Evolutionary conservation across 2,113 vertebrate species (phyloP).

Genomic region (Elachura formosa): DNA sequence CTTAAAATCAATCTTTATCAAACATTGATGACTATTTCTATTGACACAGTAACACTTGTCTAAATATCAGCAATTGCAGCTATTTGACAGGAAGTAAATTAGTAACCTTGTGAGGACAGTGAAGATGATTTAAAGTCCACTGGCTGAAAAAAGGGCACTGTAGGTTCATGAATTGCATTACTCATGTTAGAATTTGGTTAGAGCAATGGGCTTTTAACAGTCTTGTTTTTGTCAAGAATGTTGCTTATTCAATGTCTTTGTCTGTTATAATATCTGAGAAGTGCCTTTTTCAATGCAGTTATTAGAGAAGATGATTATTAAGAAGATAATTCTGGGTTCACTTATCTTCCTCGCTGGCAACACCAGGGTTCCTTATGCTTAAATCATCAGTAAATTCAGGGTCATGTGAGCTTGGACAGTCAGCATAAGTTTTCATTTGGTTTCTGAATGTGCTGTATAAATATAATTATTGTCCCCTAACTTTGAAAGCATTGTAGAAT

Average conservation of each 20-base stretch:
- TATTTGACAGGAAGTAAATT: not conserved
- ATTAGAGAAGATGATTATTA: not conserved
- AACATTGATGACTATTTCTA: accelerated
- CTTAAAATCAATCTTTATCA: not conserved
- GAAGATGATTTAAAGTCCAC: not conserved
- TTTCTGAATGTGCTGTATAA: not conserved
- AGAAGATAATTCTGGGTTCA: not conserved
- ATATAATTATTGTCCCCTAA: not conserved
- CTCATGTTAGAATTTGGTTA: not conserved
- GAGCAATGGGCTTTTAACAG: not conserved
- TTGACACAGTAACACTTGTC: not conserved
- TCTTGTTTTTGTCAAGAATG: not conserved
- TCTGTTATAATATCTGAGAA: not conserved
- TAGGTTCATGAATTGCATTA: not conserved
- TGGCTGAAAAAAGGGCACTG: not conserved
- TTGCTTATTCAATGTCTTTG: not conserved
- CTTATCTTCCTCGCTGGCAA: not conserved
- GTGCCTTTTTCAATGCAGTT: not conserved
- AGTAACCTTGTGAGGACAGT: not conserved
- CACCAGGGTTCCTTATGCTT: not conserved
- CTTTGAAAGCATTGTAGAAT: not conserved
- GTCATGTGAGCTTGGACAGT: not conserved
- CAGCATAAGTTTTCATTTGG: not conserved
- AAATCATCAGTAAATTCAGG: not conserved
- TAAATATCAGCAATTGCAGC: not conserved